A percentile compares a stretch with the other conserved stretches of the same genome.
These are phyloP conservation scores for Leptocoma aspasia DNA, from an alignment of 2,113 vertebrate genomes.

Conservation along the genomic window DNA sequence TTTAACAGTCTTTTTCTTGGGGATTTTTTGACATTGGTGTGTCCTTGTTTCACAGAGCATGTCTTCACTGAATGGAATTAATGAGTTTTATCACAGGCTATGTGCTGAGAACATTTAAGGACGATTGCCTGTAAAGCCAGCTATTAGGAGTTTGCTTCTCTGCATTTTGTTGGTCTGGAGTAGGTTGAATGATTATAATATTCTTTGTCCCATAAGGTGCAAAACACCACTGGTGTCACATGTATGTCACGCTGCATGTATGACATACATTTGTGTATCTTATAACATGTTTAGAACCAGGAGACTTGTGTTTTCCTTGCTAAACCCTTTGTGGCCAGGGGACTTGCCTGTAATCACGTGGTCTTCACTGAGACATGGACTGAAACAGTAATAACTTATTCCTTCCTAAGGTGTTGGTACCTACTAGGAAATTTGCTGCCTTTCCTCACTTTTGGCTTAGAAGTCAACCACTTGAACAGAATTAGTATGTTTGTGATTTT, in stretches of 20 bases:
- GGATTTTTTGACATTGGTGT: neutral
- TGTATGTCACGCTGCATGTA: accelerated
- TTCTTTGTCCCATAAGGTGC: neutral
- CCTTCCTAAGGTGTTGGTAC: neutral
- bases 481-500: neutral
- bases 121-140: neutral
- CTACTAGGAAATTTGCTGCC: neutral
- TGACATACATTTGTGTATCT: accelerated
- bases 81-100: neutral
- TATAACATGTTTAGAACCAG: accelerated
- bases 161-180: neutral
- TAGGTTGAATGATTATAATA: neutral
- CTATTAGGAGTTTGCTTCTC: neutral
- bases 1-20: neutral
- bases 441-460: neutral
- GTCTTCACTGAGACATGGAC: neutral
- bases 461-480: neutral
- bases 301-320: neutral
- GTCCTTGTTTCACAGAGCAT: neutral
- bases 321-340: neutral
- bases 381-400: accelerated
- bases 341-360: accelerated
- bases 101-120: neutral
- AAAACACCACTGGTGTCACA: neutral
- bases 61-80: neutral